Conservation (phyloP, 1,140 invertebrate genomes). For the Leptonema lineaticorne region DNA sequence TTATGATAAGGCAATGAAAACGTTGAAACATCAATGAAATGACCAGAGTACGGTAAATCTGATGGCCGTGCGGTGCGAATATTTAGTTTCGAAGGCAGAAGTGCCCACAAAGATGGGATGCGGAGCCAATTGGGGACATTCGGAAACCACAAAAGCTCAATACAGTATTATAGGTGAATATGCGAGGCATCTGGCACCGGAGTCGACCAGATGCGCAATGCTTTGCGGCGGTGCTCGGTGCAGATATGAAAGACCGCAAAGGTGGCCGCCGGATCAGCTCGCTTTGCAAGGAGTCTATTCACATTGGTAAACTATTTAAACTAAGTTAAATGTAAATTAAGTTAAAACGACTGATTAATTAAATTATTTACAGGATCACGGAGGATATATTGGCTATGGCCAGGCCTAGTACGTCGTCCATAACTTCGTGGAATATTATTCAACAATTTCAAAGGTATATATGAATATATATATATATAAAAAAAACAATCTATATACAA, state of each 20-base stretch:
- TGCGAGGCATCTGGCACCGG: conserved; percentile 57
- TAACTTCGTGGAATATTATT: conserved; percentile 74
- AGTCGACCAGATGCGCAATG: conserved; percentile 71
- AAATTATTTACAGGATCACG: conserved; percentile 68
- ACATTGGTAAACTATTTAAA: conserved; percentile 65
- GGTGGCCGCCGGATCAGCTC: conserved; percentile 66
- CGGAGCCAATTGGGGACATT: not conserved
- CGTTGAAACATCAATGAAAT: too few species aligned
- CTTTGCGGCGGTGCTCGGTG: conserved; percentile 82
- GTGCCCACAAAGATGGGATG: conserved; percentile 22
- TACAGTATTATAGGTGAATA: conserved; percentile 49
- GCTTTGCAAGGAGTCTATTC: conserved; percentile 80
- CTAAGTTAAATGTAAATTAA: not conserved
- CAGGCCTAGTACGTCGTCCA: conserved; percentile 73
- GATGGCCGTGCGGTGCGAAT: conserved; percentile 5
- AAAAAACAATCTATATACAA: too few species aligned
- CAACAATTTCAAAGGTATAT: conserved; percentile 74
- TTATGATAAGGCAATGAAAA: too few species aligned
- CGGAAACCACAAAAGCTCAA: conserved; percentile 46
- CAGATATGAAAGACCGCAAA: conserved; percentile 73
- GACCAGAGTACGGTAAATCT: too few species aligned
- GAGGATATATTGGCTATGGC: conserved; percentile 87
- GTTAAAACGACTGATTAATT: not conserved
- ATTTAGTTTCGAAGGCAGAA: not conserved
- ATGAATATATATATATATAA: not conserved